Percentiles rank a stretch among this genome's conserved stretches.
These are phyloP conservation scores for Gymnothorax reevesii DNA, from an alignment of 2,797 vertebrate species.

Conservation along the genomic window DNA sequence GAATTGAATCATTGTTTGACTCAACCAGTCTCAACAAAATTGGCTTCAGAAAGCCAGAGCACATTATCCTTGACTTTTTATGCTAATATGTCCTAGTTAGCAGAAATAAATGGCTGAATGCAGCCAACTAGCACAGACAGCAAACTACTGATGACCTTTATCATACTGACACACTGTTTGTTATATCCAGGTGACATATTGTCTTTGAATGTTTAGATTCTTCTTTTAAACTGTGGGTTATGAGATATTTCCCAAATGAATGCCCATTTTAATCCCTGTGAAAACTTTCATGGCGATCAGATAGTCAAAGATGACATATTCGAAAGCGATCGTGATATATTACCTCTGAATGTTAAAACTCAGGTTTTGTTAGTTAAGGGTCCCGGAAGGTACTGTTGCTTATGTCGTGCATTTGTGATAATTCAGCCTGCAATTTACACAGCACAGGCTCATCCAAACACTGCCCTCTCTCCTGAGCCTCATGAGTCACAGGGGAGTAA, in stretches of 20 bases:
- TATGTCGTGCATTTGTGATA: conserved; percentile 37
- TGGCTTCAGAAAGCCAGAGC: too few species aligned
- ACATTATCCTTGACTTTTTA: too few species aligned
- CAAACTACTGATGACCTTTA: too few species aligned
- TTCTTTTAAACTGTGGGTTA: too few species aligned
- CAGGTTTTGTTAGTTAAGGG: not conserved
- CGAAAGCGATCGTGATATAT: not conserved
- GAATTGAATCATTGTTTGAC: too few species aligned
- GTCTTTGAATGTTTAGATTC: too few species aligned
- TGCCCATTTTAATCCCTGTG: not conserved
- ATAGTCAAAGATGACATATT: not conserved
- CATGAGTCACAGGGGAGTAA: not conserved
- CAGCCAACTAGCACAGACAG: too few species aligned
- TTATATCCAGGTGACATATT: too few species aligned
- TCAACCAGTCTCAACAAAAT: too few species aligned
- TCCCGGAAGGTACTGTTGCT: conserved; percentile 3
- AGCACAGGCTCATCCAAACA: conserved; percentile 14
- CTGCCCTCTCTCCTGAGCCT: not conserved
- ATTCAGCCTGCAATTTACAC: conserved; percentile 54
- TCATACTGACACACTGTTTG: too few species aligned
- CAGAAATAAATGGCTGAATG: too few species aligned
- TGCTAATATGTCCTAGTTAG: too few species aligned
- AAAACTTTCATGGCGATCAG: not conserved
- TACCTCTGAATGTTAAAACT: conserved; percentile 4
- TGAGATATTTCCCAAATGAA: not conserved